Evolutionary conservation across 2,113 vertebrate species (phyloP).

Genomic region (Catharus minimus): DNA sequence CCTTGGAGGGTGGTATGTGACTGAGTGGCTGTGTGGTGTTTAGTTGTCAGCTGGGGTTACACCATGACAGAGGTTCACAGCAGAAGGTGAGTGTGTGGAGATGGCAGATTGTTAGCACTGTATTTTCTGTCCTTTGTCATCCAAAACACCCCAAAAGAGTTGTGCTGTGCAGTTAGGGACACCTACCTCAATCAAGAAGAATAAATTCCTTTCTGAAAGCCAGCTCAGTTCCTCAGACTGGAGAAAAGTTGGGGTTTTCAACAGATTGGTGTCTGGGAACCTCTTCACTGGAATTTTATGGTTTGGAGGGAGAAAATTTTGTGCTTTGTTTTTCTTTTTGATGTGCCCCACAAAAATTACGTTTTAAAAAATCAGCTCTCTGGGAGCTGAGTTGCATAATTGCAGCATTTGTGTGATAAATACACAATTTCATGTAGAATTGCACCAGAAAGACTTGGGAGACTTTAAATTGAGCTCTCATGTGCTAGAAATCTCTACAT

Average conservation of each 20-base stretch:
- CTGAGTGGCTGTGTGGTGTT: not conserved
- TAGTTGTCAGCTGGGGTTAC: not conserved
- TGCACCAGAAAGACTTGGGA: not conserved
- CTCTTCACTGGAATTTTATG: not conserved
- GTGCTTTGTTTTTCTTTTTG: not conserved
- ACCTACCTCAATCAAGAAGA: not conserved
- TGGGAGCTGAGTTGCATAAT: not conserved
- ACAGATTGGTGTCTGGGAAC: not conserved
- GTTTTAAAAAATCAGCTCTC: not conserved
- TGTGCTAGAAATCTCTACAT: not conserved
- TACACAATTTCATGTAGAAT: not conserved
- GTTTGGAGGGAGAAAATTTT: not conserved
- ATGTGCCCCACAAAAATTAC: not conserved
- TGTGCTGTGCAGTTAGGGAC: not conserved
- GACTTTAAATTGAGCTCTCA: not conserved
- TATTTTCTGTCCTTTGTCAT: not conserved
- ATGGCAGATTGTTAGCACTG: not conserved
- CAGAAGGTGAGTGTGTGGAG: not conserved
- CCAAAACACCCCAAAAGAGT: not conserved
- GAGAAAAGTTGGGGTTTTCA: not conserved
- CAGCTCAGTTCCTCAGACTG: not conserved
- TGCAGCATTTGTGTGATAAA: not conserved
- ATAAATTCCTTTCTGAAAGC: not conserved
- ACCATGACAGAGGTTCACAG: not conserved
- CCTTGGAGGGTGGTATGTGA: not conserved